phyloP scores from a whole-genome alignment of 2,888 invertebrate genomes.

The Hydropsyche betteni region DNA sequence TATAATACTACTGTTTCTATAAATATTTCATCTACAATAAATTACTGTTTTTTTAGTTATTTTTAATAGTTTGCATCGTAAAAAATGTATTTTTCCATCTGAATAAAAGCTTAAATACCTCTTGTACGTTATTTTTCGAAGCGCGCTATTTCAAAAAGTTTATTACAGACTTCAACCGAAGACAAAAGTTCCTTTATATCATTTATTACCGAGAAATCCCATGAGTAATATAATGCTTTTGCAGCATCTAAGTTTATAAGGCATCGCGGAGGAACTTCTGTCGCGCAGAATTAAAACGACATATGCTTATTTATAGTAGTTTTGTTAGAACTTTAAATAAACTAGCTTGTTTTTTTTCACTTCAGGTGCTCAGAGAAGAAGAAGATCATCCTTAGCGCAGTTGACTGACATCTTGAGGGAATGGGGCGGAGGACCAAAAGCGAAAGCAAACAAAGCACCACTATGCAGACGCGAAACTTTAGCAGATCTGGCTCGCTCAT shows the following conservation, averaged over 20 bases:
- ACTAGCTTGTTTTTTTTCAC: conserved; percentile 39
- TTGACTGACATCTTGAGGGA: conserved; percentile 87
- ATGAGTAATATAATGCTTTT: background rate
- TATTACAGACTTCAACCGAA: background rate
- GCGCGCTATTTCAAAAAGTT: too few relatives aligned
- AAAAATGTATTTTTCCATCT: too few relatives aligned
- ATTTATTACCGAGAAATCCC: conserved; percentile 13
- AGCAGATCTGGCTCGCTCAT: conserved; percentile 84
- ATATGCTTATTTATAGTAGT: background rate
- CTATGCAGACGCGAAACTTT: conserved; percentile 85
- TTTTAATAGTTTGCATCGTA: too few relatives aligned
- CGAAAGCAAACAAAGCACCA: conserved; percentile 69
- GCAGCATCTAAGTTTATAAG: background rate
- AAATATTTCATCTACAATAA: too few relatives aligned
- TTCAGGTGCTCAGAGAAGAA: conserved; percentile 72
- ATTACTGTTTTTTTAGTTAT: too few relatives aligned
- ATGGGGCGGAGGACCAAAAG: conserved; percentile 79
- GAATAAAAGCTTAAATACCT: too few relatives aligned
- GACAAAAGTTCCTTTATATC: background rate
- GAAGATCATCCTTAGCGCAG: conserved; percentile 87
- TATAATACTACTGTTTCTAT: too few relatives aligned
- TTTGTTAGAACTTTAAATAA: background rate
- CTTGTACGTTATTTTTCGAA: too few relatives aligned
- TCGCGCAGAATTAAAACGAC: conserved; percentile 1
- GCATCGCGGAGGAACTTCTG: background rate